Conservation (phyloP, 2,797 vertebrate genomes). For the Hoplostethus atlanticus region DNA sequence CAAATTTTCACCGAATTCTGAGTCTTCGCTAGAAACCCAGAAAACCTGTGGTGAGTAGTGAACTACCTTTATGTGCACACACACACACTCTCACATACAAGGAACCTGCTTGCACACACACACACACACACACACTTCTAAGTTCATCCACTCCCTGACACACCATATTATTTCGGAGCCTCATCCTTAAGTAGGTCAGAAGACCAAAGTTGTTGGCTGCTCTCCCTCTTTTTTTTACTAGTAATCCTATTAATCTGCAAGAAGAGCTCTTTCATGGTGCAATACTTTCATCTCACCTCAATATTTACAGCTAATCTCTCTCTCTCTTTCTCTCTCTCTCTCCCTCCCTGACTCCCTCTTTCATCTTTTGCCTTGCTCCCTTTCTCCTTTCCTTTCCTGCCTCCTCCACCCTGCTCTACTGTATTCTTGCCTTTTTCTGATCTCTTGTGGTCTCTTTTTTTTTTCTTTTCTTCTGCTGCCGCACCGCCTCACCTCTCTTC, state of each 20-base stretch:
- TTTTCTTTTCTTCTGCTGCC: conserved; percentile 28
- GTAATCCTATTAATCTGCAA: conserved; percentile 72
- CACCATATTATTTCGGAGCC: conserved; percentile 37
- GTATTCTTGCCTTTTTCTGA: conserved; percentile 17
- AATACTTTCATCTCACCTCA: conserved; percentile 71
- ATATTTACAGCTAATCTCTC: conserved; percentile 53
- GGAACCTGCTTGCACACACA: neutral
- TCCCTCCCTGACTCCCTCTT: conserved; percentile 36
- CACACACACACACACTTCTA: neutral
- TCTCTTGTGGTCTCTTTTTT: conserved; percentile 5
- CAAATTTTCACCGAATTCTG: conserved; percentile 91
- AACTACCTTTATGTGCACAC: neutral
- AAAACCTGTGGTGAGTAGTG: conserved; percentile 91
- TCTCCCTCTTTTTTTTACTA: conserved; percentile 33
- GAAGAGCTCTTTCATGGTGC: conserved; percentile 58
- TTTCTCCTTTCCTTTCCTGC: conserved; percentile 9
- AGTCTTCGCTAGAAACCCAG: conserved; percentile 88
- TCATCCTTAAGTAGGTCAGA: conserved; percentile 68
- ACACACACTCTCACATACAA: neutral
- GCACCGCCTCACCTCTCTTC: neutral
- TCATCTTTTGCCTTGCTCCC: conserved; percentile 43
- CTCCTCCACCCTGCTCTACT: neutral
- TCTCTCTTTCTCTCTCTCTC: conserved; percentile 29
- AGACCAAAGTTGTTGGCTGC: conserved; percentile 50
- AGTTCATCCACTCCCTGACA: conserved; percentile 33